Evolutionary conservation across 2,888 invertebrate genomes (phyloP), one percentile per base, ranked within the genome.

Genomic region (Gryllus longicercus): DNA sequence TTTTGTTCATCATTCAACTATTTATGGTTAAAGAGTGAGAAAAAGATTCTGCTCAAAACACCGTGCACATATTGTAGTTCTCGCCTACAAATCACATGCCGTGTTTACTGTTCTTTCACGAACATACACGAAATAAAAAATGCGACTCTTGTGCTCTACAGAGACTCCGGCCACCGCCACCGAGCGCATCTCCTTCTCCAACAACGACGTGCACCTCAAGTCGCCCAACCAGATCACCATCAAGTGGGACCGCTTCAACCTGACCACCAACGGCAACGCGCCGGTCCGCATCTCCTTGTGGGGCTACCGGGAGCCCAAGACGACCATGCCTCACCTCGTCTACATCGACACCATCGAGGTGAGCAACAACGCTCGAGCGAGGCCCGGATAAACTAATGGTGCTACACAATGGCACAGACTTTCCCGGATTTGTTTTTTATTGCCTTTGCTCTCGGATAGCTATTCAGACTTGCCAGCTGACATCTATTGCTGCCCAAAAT

Each of bases 131-230:
- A 38, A 38, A 74, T 2, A n/a, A 38, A n/a, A 38, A 11, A 25
- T 38, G 5, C 8, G 11, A 10, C 10, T 10, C 8, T 21, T 76
- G 21, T 18, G 21, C 14, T 2, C 76, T 16, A 2, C 86, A 95
- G 96, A 97, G 91, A 95, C 97, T 0, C 96, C 97, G 0, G 94
- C 93, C 0, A 94, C 94, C 1, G 95, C 96, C 0, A 91, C 94
- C 0, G 95, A 96, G 86, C 93, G 93, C 85, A 95, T 97, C 80
- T 94, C 93, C 88, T 95, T 96, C 87, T 85, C 86, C 21, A 93
- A 92, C 80, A 91, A 92, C 83, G 90, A 92, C 51, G 91, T 95
- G 5, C 93, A 95, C 84, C 90, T 94, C 84, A 91, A 91, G 81
- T 89, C 91, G 82, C 96, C 96, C 0, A 89, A 90, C 5, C 92